A percentile compares a stretch with the other conserved stretches of the same genome.
Conservation (phyloP, 2,113 vertebrate genomes). For the Larimichthys polyactis region DNA sequence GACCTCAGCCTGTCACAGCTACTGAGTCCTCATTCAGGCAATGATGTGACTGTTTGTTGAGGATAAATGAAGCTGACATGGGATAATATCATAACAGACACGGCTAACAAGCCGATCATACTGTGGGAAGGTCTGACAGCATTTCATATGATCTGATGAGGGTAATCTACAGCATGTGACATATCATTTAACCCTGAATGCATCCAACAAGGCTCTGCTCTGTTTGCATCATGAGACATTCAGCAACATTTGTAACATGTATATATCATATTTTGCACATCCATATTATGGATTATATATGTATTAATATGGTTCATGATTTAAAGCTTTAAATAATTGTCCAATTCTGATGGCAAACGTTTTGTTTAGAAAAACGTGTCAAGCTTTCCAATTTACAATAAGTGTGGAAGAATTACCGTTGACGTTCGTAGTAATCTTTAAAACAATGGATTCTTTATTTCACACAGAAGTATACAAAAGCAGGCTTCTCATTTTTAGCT, state of each 20-base stretch:
- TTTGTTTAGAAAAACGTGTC: background rate
- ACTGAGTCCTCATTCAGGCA: background rate
- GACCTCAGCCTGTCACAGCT: slow-evolving; percentile 22
- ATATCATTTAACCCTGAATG: background rate
- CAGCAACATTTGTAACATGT: background rate
- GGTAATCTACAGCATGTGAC: slow-evolving; percentile 30
- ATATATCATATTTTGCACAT: no score
- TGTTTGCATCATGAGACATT: background rate
- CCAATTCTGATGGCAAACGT: background rate
- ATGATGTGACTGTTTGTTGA: slow-evolving; percentile 7
- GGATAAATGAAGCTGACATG: slow-evolving; percentile 43
- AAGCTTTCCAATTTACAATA: background rate
- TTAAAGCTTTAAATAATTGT: no score
- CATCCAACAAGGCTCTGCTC: background rate
- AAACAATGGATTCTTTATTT: background rate
- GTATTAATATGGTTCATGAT: no score
- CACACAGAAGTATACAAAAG: background rate
- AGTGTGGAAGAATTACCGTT: background rate
- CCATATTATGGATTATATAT: no score
- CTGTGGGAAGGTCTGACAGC: background rate
- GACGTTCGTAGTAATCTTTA: background rate
- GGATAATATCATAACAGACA: slow-evolving; percentile 20
- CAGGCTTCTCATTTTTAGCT: background rate
- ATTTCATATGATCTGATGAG: slow-evolving; percentile 29
- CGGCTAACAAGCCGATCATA: slow-evolving; percentile 20